Evolutionary conservation across 2,888 invertebrate species (phyloP), one percentile per base, ranked within the genome.

Genomic region (Aricia artaxerxes): DNA sequence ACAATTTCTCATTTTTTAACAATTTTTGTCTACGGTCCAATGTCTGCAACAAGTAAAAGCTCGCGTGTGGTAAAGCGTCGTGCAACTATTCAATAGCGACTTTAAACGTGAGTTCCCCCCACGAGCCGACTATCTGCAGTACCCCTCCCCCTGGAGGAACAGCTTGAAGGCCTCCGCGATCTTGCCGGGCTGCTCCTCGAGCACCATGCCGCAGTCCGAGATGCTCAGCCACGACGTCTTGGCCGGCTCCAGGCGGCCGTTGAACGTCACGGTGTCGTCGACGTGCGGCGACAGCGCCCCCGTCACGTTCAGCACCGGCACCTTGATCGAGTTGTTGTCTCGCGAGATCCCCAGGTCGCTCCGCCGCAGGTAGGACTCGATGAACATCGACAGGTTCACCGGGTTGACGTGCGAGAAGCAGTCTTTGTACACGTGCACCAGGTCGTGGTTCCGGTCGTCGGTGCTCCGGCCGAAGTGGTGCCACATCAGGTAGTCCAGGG

Each of bases 181-280:
- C 96, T 99, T 99, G 84, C 97, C 97, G 72, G 99, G 99, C 91
- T 99, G 98, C 91, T 99, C 99, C 94, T 99, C 99, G 86, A 99
- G 93, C 7, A 99, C 98, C 98, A 99, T 98, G 82, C 99, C 99
- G 90, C 99, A 99, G 91, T 99, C 99, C 53, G 98, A 98, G 85
- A 99, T 97, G 97, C 99, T 99, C 96, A 99, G 97, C 98, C 99
- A 99, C 77, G 99, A 98, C 61, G 99, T 98, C 90, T 98, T 98
- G 82, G 98, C 96, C 16, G 99, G 99, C 91, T 99, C 98, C 89
- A 99, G 95, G 80, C 99, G 96, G 72, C 98, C 98, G 89, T 99
- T 99, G 90, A 99, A 97, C 78, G 98, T 98, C 72, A 99, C 98
- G 9, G 99, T 98, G 87, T 99, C 99, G 82, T 99, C 99, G 79